Evolutionary conservation across 2,113 vertebrate genomes (phyloP), one percentile per base, ranked within the genome.

Genomic region (Anas platyrhynchos): DNA sequence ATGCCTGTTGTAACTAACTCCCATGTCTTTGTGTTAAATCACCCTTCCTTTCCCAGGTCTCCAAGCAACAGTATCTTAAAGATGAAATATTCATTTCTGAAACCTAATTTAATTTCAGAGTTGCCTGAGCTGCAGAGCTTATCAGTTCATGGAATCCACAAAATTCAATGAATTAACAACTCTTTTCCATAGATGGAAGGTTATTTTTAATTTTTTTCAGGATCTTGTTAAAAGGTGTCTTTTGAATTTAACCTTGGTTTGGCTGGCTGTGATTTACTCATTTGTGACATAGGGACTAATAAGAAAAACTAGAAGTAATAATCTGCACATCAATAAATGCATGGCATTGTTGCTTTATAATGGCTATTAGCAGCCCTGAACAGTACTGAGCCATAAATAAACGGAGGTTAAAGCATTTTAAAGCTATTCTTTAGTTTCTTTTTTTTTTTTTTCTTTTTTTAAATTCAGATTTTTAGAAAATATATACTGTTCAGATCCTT

Each of bases 71-170:
- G 97, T 95, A 96, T 97, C 97, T 98, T 97, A 97, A 98, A 97
- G 98, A 98, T 97, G 97, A 98, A 98, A 98, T 98, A 98, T 98
- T 98, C 97, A 98, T 97, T 98, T 98, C 96, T 95, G 94, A 97
- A 98, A 93, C 89, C 97, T 98, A 97, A 98, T 98, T 98, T 98
- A 98, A 98, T 98, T 98, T 98, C 97, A 97, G 94, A 91, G 79
- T 96, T 98, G 98, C 96, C 97, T 97, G 93, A 96, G 96, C 93
- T 96, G 83, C 80, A 86, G 78, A 94, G 94, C 95, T 98, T 97
- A 98, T 98, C 97, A 95, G 96, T 97, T 97, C 97, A 95, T 65
- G 94, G 95, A 97, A 97, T 97, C 96, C 97, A 96, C 94, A 97
- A 97, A 97, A 97, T 95, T 96, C 55, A 0, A 83, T 88, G 96